phyloP scores from a whole-genome alignment of 2,113 vertebrate genomes.

The Xenotilapia caudafasciata region DNA sequence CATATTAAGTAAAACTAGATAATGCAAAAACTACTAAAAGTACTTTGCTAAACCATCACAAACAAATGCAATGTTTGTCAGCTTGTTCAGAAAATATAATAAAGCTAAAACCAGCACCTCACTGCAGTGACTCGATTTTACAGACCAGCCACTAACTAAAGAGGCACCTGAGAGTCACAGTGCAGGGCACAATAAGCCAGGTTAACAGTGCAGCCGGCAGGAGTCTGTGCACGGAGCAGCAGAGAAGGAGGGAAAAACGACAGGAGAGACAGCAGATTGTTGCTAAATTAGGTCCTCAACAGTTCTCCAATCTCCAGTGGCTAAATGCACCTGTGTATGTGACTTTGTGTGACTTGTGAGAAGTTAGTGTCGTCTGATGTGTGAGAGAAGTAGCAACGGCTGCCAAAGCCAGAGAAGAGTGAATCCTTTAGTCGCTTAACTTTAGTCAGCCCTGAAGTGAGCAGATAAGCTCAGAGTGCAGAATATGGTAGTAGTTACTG shows the following conservation, averaged over 20 bases:
- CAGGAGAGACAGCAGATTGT: not conserved
- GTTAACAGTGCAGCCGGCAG: not conserved
- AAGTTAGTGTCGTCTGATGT: not conserved
- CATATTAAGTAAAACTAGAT: not conserved
- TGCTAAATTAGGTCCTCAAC: not conserved
- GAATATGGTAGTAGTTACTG: not conserved
- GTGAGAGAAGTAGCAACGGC: not conserved
- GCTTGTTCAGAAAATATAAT: not conserved
- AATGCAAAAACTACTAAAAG: not conserved
- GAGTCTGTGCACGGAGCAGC: not conserved
- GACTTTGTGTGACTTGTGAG: not conserved
- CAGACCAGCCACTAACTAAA: not conserved
- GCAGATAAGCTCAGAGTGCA: not conserved
- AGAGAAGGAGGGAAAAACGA: not conserved
- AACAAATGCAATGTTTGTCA: not conserved
- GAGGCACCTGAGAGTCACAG: not conserved
- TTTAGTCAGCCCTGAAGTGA: not conserved
- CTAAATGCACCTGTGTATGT: not conserved
- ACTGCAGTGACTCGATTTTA: not conserved
- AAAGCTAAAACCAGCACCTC: not conserved
- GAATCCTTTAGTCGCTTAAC: not conserved
- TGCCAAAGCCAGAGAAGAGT: not conserved
- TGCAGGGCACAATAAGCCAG: not conserved
- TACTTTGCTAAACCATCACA: not conserved
- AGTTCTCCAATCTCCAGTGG: not conserved